Conservation (phyloP, 2,888 invertebrate species). For the Aleiodes alternator region DNA sequence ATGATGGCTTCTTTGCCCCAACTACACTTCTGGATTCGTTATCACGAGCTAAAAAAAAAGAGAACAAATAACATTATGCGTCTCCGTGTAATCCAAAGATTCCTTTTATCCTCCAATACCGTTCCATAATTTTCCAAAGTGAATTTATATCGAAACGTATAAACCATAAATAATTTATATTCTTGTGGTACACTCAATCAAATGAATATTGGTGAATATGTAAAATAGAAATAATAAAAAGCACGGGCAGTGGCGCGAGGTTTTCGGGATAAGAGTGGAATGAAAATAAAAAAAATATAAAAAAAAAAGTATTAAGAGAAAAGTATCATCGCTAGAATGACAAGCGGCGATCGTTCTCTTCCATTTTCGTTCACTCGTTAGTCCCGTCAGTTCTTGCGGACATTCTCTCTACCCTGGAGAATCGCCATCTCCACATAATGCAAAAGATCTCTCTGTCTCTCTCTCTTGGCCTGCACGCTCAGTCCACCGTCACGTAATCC, state of each 20-base stretch:
- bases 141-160: constrained; percentile 41
- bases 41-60: constrained; percentile 25
- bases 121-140: constrained; percentile 41
- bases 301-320: background rate
- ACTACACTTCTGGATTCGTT: constrained; percentile 14
- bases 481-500: constrained; percentile 16
- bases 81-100: constrained; percentile 31
- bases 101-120: constrained; percentile 45
- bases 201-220: constrained; percentile 44
- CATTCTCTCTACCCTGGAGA: constrained; percentile 40
- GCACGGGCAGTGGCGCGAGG: background rate
- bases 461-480: constrained; percentile 12
- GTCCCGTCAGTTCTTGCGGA: constrained; percentile 45
- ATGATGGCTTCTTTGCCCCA: constrained; percentile 12
- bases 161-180: constrained; percentile 46
- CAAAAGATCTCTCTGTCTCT: constrained; percentile 44
- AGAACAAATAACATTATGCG: constrained; percentile 5
- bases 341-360: constrained; percentile 39
- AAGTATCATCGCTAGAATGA: constrained; percentile 43
- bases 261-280: background rate
- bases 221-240: constrained; percentile 33
- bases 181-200: constrained; percentile 29
- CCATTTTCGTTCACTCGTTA: constrained; percentile 47
- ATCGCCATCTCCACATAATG: constrained; percentile 47
- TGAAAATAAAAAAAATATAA: background rate